Percentiles rank a stretch among this genome's conserved stretches.
phyloP scores from a whole-genome alignment of 2,888 invertebrate species.

The Ophonus ardosiacus region DNA sequence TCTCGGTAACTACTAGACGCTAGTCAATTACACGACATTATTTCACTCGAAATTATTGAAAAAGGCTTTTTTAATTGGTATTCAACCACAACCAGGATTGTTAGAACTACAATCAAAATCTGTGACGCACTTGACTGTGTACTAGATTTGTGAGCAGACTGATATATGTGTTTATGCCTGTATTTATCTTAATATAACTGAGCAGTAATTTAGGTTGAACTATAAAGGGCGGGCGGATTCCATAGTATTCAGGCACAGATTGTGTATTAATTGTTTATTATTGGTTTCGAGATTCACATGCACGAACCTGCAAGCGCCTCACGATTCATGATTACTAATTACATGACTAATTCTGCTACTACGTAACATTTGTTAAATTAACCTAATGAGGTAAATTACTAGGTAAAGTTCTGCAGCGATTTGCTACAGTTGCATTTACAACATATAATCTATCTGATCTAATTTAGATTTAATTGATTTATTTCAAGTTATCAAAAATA shows the following conservation, averaged over 20 bases:
- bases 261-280: neutral
- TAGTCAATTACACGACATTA: no score
- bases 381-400: neutral
- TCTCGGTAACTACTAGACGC: no score
- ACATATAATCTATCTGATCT: neutral
- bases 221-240: neutral
- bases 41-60: no score
- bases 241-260: neutral
- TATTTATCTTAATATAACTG: neutral
- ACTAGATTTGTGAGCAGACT: neutral
- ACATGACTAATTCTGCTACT: neutral
- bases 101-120: neutral
- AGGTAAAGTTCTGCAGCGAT: neutral
- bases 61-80: no score
- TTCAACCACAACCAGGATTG: no score
- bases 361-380: neutral
- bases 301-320: neutral
- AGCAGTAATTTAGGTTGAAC: neutral
- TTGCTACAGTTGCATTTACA: neutral
- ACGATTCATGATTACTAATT: neutral
- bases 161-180: neutral
- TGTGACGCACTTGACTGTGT: neutral
- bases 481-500: no score
- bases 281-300: neutral
- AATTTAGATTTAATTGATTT: neutral